phyloP scores from a whole-genome alignment of 2,888 invertebrate species.

The Tenthredo scrophulariae region DNA sequence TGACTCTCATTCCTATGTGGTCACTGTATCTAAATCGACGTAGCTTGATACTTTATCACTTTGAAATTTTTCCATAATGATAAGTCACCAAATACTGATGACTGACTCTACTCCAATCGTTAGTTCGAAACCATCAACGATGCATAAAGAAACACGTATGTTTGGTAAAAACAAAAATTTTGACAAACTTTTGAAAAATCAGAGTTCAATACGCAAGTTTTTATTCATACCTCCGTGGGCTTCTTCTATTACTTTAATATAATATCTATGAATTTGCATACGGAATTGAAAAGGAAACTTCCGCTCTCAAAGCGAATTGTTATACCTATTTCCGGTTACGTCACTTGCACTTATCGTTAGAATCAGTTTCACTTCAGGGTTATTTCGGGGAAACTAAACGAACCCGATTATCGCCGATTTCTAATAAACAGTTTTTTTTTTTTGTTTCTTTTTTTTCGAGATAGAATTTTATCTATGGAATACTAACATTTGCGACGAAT shows the following conservation, averaged over 20 bases:
- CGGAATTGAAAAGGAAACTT: background rate
- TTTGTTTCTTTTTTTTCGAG: background rate
- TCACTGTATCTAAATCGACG: background rate
- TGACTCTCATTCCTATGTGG: background rate
- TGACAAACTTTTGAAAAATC: background rate
- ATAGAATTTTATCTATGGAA: background rate
- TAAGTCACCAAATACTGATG: no score
- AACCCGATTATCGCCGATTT: background rate
- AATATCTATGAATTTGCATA: background rate
- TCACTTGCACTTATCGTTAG: background rate
- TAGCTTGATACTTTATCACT: background rate
- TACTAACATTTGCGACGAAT: background rate
- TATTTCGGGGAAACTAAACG: background rate
- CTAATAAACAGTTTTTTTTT: background rate
- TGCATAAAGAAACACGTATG: no score
- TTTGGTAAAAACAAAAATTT: no score
- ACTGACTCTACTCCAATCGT: no score
- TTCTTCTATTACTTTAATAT: background rate
- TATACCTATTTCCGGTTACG: constrained; percentile 15
- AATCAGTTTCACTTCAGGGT: background rate
- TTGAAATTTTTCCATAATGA: background rate
- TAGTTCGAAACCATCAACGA: no score
- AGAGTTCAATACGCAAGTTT: background rate
- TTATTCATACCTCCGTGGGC: background rate
- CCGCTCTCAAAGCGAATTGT: background rate